These are phyloP conservation scores for Morphnarchus princeps DNA, from an alignment of 2,113 vertebrate species.

Conservation along the genomic window DNA sequence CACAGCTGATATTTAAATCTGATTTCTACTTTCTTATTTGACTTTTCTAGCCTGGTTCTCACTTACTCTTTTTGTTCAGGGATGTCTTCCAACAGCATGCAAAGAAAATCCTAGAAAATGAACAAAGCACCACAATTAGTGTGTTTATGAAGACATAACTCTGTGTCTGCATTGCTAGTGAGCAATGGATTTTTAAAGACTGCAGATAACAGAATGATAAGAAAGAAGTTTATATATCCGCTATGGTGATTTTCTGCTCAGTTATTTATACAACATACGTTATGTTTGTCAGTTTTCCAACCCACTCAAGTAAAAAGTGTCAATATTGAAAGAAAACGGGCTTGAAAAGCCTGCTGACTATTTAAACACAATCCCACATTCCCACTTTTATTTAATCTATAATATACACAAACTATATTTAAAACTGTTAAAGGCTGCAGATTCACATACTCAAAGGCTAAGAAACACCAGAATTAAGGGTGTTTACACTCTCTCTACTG, in stretches of 20 bases:
- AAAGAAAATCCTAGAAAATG: constrained; percentile 89
- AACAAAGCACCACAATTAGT: constrained; percentile 40
- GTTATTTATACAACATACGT: background rate
- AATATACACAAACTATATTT: background rate
- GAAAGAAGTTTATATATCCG: background rate
- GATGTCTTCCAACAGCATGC: constrained; percentile 84
- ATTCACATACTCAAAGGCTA: background rate
- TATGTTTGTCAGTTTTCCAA: constrained; percentile 12
- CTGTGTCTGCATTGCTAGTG: background rate
- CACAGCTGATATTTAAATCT: background rate
- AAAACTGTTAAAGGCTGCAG: background rate
- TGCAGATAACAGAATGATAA: background rate
- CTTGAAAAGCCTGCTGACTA: constrained; percentile 7
- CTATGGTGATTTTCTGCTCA: background rate
- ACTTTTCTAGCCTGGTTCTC: background rate
- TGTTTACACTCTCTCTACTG: background rate
- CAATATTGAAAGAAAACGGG: background rate
- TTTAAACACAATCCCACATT: background rate
- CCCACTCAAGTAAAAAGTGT: background rate
- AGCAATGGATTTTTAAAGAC: background rate
- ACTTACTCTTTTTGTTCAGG: constrained; percentile 84
- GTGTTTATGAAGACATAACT: background rate
- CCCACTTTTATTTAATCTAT: background rate
- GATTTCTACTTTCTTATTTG: background rate
- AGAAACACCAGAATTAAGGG: background rate